phyloP scores from a whole-genome alignment of 2,888 invertebrate species.

The Sesia bembeciformis region DNA sequence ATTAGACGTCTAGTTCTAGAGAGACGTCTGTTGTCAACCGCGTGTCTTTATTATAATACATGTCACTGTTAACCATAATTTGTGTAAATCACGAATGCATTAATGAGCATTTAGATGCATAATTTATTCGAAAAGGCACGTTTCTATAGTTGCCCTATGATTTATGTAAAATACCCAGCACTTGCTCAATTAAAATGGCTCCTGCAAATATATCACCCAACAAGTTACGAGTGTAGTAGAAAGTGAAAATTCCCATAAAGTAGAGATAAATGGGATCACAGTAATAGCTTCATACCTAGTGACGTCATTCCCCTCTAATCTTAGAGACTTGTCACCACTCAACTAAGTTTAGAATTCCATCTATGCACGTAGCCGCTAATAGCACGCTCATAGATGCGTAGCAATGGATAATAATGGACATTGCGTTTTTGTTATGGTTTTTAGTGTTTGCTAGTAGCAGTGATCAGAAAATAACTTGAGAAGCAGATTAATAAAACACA shows the following conservation, averaged over 20 bases:
- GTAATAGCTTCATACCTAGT: background rate
- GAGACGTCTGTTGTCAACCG: no score
- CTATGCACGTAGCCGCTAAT: background rate
- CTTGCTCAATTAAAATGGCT: no score
- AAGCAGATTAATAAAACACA: conserved; percentile 67
- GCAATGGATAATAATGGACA: background rate
- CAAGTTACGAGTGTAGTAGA: background rate
- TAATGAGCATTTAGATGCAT: no score
- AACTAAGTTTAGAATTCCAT: conserved; percentile 7
- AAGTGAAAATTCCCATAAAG: background rate
- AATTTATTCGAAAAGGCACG: no score
- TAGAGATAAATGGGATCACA: background rate
- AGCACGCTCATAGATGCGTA: background rate
- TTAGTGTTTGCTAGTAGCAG: conserved; percentile 19
- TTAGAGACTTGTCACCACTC: conserved; percentile 12
- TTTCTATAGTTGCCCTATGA: no score
- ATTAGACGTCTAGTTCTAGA: no score
- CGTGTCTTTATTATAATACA: no score
- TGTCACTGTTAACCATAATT: no score
- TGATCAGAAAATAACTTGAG: conserved; percentile 44
- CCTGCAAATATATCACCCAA: no score
- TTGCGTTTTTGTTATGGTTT: background rate
- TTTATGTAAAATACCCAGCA: no score
- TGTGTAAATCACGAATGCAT: no score
- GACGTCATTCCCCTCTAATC: background rate